A percentile compares a stretch with the other conserved stretches of the same genome.
phyloP scores from a whole-genome alignment of 1,140 invertebrate species.

The Arion vulgaris region DNA sequence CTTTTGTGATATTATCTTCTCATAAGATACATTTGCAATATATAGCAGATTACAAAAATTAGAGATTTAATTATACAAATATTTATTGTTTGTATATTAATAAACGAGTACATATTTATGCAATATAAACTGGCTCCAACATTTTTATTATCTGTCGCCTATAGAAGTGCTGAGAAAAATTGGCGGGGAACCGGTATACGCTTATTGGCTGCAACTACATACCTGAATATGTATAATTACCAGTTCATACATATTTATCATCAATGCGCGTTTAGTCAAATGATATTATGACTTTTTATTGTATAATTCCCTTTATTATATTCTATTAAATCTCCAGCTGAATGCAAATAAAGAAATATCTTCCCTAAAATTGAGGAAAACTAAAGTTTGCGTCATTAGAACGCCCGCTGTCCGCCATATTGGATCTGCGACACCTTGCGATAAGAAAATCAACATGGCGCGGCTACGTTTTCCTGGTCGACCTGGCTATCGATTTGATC shows the following conservation, averaged over 20 bases:
- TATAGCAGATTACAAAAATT: too few relatives aligned
- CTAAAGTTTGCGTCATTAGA: conserved; percentile 14
- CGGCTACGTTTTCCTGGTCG: conserved; percentile 71
- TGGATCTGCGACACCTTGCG: conserved; percentile 33
- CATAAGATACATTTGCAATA: too few relatives aligned
- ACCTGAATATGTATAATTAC: conserved; percentile 48
- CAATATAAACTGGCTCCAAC: too few relatives aligned
- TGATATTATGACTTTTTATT: background rate
- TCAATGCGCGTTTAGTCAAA: background rate
- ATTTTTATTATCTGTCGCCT: too few relatives aligned
- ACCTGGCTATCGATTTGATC: conserved; percentile 71
- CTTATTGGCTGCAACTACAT: conserved; percentile 44
- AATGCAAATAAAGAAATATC: background rate
- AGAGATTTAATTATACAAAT: too few relatives aligned
- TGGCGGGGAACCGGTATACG: conserved; percentile 49
- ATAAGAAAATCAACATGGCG: conserved; percentile 68
- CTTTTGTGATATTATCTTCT: too few relatives aligned
- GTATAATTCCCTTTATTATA: background rate
- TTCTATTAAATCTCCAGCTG: background rate
- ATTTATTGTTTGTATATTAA: too few relatives aligned
- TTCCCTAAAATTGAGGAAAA: background rate
- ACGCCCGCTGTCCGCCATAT: conserved; percentile 44
- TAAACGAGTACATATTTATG: too few relatives aligned
- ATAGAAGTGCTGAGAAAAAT: conserved; percentile 35
- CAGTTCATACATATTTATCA: background rate